Evolutionary conservation across 1,140 invertebrate species (phyloP), one percentile per base, ranked within the genome.

Genomic region (Bilobella aurantiaca): DNA sequence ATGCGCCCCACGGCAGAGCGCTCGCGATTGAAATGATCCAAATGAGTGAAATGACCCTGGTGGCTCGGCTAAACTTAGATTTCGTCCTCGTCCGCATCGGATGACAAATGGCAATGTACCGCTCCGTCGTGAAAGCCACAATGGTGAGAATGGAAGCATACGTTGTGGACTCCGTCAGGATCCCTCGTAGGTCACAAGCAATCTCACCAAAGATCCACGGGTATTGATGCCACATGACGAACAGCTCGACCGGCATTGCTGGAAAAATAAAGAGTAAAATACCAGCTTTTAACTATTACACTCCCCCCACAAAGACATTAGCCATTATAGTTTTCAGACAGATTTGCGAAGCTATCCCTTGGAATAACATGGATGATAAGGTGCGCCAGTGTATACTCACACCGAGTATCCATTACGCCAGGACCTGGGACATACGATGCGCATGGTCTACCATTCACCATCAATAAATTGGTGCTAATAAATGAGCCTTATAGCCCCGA

Each of bases 211-310:
- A 72, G 27, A 72, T 66, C 70, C 70, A 69, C 14, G 93, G 93
- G 79, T 96, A 96, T 75, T 94, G 90, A 75, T 94, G 89, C 91
- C 91, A 96, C 74, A 90, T 90, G 0, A 89, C 80, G 63, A 87
- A 87, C 3, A 96, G 79, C 74, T 96, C 93, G 74, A 91, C 86
- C 0, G 93, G 93, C 53, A 96, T 78, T 68, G 90, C 92, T n/a
- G n/a, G n/a, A n/a, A n/a, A n/a, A n/a, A n/a, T n/a, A n/a, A n/a
- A n/a, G n/a, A n/a, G n/a, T n/a, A n/a, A n/a, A n/a, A n/a, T n/a
- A n/a, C n/a, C n/a, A n/a, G n/a, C n/a, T n/a, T n/a, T n/a, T n/a
- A n/a, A n/a, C n/a, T n/a, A n/a, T n/a, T n/a, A n/a, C n/a, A n/a
- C n/a, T n/a, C n/a, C n/a, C n/a, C n/a, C n/a, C n/a, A n/a, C n/a